Evolutionary conservation across 2,888 invertebrate genomes (phyloP).

Genomic region (Prosapia bicincta): DNA sequence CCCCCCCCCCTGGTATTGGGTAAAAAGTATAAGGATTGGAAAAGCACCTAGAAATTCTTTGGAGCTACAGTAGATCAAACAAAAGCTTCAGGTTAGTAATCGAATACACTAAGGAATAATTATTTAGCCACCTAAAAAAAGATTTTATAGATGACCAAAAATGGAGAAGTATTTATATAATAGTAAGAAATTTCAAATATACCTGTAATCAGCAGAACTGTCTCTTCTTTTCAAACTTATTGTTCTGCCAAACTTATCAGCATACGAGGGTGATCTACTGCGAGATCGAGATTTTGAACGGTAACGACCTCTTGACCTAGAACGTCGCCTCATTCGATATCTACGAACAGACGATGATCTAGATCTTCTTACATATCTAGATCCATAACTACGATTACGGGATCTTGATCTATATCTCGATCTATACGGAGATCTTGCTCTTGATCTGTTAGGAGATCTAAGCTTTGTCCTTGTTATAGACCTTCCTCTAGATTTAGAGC

Average conservation of each 20-base stretch:
- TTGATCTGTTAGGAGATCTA: neutral
- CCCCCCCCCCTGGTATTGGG: too few relatives aligned
- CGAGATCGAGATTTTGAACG: neutral
- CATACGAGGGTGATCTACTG: neutral
- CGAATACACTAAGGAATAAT: too few relatives aligned
- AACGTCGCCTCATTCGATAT: neutral
- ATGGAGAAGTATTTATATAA: too few relatives aligned
- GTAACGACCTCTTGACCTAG: neutral
- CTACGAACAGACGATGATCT: neutral
- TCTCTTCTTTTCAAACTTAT: neutral
- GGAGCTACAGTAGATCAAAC: too few relatives aligned
- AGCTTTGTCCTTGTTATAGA: conserved; percentile 9
- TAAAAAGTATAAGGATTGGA: too few relatives aligned
- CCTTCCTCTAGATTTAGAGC: conserved; percentile 2
- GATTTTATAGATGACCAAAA: too few relatives aligned
- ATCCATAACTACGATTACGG: neutral
- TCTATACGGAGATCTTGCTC: neutral
- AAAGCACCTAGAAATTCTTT: too few relatives aligned
- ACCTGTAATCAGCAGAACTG: too few relatives aligned
- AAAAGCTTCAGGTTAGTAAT: too few relatives aligned
- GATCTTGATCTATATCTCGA: conserved; percentile 5
- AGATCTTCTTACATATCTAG: neutral
- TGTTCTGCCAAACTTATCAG: neutral
- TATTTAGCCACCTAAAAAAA: too few relatives aligned
- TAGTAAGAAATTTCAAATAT: too few relatives aligned